Percentiles rank a stretch among this genome's conserved stretches.
These are phyloP conservation scores for Pempheris klunzingeri DNA, from an alignment of 2,797 vertebrate species.

Conservation along the genomic window DNA sequence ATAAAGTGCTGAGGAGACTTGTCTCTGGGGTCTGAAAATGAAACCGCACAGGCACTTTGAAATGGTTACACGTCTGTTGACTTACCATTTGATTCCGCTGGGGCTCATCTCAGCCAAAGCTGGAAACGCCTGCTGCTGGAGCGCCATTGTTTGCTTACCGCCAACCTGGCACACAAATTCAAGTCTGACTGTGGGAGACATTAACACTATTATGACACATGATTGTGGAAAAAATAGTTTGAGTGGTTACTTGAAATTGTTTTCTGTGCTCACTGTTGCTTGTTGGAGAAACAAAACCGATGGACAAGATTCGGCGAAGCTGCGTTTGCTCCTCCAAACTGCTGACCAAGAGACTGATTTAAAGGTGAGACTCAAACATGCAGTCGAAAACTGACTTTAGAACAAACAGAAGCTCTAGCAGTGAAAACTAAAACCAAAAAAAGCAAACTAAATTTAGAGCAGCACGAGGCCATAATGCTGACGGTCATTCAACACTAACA, in stretches of 20 bases:
- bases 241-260: slow-evolving; percentile 38
- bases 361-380: slow-evolving; percentile 1
- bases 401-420: not conserved
- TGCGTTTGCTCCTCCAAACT: not conserved
- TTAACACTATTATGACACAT: slow-evolving; percentile 26
- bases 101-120: slow-evolving; percentile 54
- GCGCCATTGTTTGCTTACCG: slow-evolving; percentile 45
- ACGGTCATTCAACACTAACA: no score
- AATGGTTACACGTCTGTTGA: slow-evolving; percentile 63
- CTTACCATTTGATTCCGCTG: slow-evolving; percentile 56
- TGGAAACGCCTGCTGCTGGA: slow-evolving; percentile 38
- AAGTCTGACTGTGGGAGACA: slow-evolving; percentile 25
- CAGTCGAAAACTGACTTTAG: not conserved
- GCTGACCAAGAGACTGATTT: slow-evolving; percentile 4
- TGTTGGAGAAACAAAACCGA: slow-evolving; percentile 11
- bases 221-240: slow-evolving; percentile 59
- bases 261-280: slow-evolving; percentile 30
- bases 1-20: slow-evolving; percentile 33
- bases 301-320: slow-evolving; percentile 15
- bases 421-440: not conserved
- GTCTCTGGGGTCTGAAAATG: slow-evolving; percentile 48
- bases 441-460: not conserved
- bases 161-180: slow-evolving; percentile 37
- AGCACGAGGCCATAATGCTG: not conserved
- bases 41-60: slow-evolving; percentile 55